Evolutionary conservation across 1,140 invertebrate species (phyloP).

Genomic region (Saxidomus purpurata): DNA sequence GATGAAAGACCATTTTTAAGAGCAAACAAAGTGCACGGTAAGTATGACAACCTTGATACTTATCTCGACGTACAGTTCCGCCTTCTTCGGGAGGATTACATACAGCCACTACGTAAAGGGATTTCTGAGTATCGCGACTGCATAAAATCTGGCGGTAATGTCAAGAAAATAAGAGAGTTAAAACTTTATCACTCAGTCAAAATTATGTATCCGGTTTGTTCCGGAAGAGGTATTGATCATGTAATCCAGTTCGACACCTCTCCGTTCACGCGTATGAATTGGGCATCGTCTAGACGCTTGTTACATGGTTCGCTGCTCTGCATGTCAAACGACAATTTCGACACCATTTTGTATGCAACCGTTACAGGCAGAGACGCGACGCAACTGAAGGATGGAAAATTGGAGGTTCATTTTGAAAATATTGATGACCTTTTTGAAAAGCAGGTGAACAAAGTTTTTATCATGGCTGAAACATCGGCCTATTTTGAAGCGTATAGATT

Average conservation of each 20-base stretch:
- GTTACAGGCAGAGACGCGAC: slow-evolving; percentile 88
- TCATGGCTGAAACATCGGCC: slow-evolving; percentile 87
- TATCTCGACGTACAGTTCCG: slow-evolving; percentile 93
- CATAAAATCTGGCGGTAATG: slow-evolving; percentile 19
- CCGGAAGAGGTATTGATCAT: slow-evolving; percentile 73
- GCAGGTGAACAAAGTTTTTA: neutral
- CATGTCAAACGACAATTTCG: slow-evolving; percentile 90
- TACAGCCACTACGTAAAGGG: slow-evolving; percentile 86
- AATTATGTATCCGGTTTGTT: slow-evolving; percentile 78
- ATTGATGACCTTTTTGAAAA: neutral
- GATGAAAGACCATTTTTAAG: slow-evolving; percentile 86
- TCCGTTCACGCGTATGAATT: slow-evolving; percentile 76
- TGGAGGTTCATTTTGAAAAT: slow-evolving; percentile 85
- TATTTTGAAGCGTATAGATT: slow-evolving; percentile 88
- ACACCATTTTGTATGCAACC: slow-evolving; percentile 90
- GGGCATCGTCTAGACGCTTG: slow-evolving; percentile 88
- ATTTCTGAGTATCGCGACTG: slow-evolving; percentile 77
- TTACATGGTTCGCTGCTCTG: slow-evolving; percentile 92
- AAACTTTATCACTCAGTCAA: slow-evolving; percentile 76
- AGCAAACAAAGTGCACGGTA: slow-evolving; percentile 89
- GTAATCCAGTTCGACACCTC: slow-evolving; percentile 80
- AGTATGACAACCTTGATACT: slow-evolving; percentile 89
- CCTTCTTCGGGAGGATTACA: slow-evolving; percentile 91
- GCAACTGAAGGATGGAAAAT: slow-evolving; percentile 73
- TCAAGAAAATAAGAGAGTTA: slow-evolving; percentile 67